Conservation (phyloP, 2,888 invertebrate species). For the Archaeoteleia sp. region DNA sequence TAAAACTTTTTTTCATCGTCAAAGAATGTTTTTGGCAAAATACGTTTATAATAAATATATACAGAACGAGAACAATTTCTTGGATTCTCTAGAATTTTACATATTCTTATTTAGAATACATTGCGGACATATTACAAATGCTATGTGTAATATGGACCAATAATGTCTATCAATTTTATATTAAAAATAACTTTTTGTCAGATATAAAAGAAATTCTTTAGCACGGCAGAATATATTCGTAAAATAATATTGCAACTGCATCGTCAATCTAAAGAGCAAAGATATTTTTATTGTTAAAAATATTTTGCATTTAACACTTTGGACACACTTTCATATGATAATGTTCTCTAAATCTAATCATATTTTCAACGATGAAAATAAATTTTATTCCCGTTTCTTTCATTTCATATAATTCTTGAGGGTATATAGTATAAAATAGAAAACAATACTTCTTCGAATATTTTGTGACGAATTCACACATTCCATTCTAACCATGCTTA, state of each 20-base stretch:
- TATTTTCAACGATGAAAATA: constrained; percentile 21
- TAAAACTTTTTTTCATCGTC: no score
- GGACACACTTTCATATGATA: no score
- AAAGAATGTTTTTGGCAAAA: no score
- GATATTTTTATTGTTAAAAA: constrained; percentile 20
- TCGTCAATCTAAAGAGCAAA: constrained; percentile 20
- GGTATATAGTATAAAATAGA: constrained; percentile 6
- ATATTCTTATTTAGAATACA: no score
- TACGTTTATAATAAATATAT: no score
- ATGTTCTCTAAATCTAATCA: no score
- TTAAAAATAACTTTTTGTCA: not conserved
- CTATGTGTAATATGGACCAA: no score
- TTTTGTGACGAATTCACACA: constrained; percentile 1
- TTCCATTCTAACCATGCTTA: constrained; percentile 9
- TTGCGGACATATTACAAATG: no score
- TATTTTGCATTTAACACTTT: not conserved
- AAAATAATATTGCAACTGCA: constrained; percentile 1
- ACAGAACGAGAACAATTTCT: no score
- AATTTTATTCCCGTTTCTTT: constrained; percentile 9
- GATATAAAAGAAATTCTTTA: not conserved
- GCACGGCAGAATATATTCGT: not conserved
- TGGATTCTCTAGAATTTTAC: no score
- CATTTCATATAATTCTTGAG: not conserved
- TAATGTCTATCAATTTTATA: no score
- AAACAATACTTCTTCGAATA: constrained; percentile 3